Percentiles rank a stretch among this genome's conserved stretches.
Evolutionary conservation across 2,888 invertebrate genomes (phyloP).

Genomic region (Brachyptera risi): DNA sequence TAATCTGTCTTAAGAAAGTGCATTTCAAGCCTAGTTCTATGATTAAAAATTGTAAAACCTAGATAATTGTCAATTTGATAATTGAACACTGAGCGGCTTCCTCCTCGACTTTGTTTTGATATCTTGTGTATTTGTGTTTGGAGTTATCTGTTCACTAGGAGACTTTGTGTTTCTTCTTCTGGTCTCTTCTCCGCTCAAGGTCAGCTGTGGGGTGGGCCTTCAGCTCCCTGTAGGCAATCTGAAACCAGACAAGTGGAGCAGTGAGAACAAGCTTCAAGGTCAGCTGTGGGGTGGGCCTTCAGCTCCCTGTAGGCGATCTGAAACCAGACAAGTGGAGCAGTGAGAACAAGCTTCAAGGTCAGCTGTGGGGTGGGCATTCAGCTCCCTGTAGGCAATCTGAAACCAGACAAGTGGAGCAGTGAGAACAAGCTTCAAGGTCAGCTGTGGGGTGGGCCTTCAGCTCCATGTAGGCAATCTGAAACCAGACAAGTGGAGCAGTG

Average conservation of each 20-base stretch:
- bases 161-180: slow-evolving; percentile 64
- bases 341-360: too few relatives aligned
- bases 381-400: slow-evolving; percentile 64
- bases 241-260: slow-evolving; percentile 33
- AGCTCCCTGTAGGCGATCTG: slow-evolving; percentile 67
- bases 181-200: slow-evolving; percentile 51
- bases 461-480: slow-evolving; percentile 64
- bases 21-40: neutral
- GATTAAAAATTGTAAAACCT: slow-evolving; percentile 9
- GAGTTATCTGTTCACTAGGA: slow-evolving; percentile 32
- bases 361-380: slow-evolving; percentile 58
- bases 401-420: neutral
- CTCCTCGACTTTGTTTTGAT: neutral
- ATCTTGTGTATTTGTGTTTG: neutral
- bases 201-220: slow-evolving; percentile 58
- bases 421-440: too few relatives aligned
- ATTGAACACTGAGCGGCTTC: slow-evolving; percentile 11
- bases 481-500: neutral
- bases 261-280: too few relatives aligned
- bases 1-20: too few relatives aligned
- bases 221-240: slow-evolving; percentile 66
- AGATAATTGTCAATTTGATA: slow-evolving; percentile 8
- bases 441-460: slow-evolving; percentile 59
- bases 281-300: slow-evolving; percentile 58
- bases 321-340: neutral